Conservation (phyloP, 2,888 invertebrate genomes). For the Mylabris sibirica region DNA sequence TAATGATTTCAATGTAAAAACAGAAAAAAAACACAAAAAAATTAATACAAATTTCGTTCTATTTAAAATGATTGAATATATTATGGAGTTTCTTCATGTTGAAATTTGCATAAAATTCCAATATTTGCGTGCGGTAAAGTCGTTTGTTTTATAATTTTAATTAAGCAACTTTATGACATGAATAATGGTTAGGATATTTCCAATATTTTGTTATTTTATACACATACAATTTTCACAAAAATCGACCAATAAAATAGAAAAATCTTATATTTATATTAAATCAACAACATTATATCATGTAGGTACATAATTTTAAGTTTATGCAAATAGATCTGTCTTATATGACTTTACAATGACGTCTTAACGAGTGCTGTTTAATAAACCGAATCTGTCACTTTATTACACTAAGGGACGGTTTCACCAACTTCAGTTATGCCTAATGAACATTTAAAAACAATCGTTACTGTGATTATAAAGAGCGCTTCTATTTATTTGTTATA, state of each 20-base stretch:
- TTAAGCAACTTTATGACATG: conserved; percentile 46
- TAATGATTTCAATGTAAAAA: too few species aligned
- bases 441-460: too few species aligned
- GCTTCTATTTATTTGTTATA: too few species aligned
- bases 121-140: conserved; percentile 51
- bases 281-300: background rate
- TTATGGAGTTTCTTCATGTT: conserved; percentile 28
- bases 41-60: conserved; percentile 35
- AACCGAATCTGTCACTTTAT: too few species aligned
- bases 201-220: conserved; percentile 7
- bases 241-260: background rate
- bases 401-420: too few species aligned
- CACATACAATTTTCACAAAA: background rate
- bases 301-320: background rate
- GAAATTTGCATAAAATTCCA: conserved; percentile 48
- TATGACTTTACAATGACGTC: too few species aligned
- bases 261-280: background rate
- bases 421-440: too few species aligned
- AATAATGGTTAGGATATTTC: conserved; percentile 36
- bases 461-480: too few species aligned
- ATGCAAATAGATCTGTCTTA: background rate
- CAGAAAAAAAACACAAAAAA: conserved; percentile 5
- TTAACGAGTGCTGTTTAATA: too few species aligned
- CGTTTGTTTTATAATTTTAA: conserved; percentile 52
- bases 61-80: conserved; percentile 44